phyloP scores from a whole-genome alignment of 2,888 invertebrate species.

The Cartodere bifasciata region DNA sequence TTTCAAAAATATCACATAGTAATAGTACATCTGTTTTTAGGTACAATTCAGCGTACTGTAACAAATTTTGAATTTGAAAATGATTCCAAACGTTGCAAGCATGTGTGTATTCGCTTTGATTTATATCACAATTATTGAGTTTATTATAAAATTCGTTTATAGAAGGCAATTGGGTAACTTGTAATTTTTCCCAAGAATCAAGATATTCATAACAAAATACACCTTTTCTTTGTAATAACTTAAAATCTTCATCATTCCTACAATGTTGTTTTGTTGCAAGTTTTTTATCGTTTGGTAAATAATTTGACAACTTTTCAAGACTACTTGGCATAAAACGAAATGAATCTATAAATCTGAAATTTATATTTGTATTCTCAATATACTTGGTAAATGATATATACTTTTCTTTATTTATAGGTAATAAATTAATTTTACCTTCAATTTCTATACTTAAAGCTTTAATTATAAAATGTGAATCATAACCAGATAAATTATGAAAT shows the following conservation, averaged over 20 bases:
- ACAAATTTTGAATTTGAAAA: conserved; percentile 23
- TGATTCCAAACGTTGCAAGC: conserved; percentile 24
- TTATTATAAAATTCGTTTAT: conserved; percentile 18
- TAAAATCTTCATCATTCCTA: conserved; percentile 8
- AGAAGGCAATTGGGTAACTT: conserved; percentile 18
- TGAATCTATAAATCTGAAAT: conserved; percentile 20
- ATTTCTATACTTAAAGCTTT: conserved; percentile 15
- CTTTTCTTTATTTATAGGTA: conserved; percentile 24
- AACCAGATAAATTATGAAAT: conserved; percentile 24
- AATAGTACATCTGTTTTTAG: conserved; percentile 28
- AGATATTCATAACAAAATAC: conserved; percentile 26
- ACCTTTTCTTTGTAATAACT: conserved; percentile 18
- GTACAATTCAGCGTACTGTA: conserved; percentile 27
- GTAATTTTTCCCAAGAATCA: conserved; percentile 16
- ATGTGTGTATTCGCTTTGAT: conserved; percentile 22
- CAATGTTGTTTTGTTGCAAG: conserved; percentile 6
- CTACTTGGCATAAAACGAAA: conserved; percentile 22
- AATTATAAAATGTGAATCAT: conserved; percentile 24
- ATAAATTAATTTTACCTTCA: conserved; percentile 15
- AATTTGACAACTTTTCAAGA: conserved; percentile 20
- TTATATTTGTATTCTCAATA: conserved; percentile 10
- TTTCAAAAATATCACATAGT: conserved; percentile 28
- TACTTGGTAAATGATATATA: conserved; percentile 23
- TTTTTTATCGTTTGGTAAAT: conserved; percentile 12
- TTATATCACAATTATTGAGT: conserved; percentile 16